Percentiles rank a stretch among this genome's conserved stretches.
Conservation (phyloP, 2,797 vertebrate genomes). For the Propithecus perrieri region DNA sequence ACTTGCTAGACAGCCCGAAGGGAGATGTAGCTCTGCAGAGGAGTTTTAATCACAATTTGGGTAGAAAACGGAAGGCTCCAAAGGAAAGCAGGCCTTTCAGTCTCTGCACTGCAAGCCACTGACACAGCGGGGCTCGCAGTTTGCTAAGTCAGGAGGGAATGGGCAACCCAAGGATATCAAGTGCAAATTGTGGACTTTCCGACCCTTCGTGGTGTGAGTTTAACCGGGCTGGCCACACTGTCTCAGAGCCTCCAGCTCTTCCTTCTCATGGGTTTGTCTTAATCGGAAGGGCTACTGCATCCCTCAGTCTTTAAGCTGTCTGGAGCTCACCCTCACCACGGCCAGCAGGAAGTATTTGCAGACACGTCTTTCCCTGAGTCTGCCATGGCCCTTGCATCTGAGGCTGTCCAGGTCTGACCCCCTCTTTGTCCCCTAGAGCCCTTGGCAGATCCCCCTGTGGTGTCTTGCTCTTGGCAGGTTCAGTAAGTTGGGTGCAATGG, state of each 20-base stretch:
- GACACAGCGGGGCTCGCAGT: background rate
- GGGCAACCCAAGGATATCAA: background rate
- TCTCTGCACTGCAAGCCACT: no score
- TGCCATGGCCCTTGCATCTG: no score
- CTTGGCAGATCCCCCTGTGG: background rate
- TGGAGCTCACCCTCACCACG: fast-evolving
- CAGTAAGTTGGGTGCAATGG: background rate
- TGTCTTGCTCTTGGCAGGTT: background rate
- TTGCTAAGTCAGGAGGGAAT: background rate
- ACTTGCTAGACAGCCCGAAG: background rate
- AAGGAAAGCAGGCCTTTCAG: background rate
- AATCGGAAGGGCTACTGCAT: background rate
- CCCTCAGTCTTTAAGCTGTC: background rate
- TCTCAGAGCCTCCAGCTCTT: background rate
- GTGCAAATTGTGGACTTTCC: background rate
- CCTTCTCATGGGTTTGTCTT: background rate
- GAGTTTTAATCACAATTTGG: background rate
- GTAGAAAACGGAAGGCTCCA: background rate
- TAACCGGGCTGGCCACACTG: background rate
- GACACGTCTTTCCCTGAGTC: background rate
- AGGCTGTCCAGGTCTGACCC: background rate
- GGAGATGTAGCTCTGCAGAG: background rate
- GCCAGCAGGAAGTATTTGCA: fast-evolving
- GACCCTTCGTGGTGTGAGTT: background rate
- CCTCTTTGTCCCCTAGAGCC: background rate